Base-by-base conservation (phyloP, 2,888 invertebrate genomes). In the Drosophila borborema region DNA sequence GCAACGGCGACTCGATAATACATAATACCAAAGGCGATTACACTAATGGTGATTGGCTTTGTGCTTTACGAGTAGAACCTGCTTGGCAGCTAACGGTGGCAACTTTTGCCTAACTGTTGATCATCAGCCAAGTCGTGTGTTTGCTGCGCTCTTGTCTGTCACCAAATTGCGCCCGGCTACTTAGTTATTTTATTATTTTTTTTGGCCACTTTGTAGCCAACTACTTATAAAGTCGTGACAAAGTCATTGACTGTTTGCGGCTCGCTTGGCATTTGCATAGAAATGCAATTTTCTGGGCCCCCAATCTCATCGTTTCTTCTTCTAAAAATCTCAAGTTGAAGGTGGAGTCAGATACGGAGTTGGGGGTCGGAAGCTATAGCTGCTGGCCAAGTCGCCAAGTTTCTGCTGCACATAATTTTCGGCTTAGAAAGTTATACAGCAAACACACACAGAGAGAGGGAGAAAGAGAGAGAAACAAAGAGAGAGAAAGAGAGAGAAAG, bases 41-140 rank as follows among this genome's bases (percentile, higher is more conserved):
- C 85, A 82, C 90, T 89, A 86, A 86, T 86, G 86, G 88, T 89
- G 89, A 86, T 86, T 86, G 86, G 86, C 86, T 89, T 87, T 85
- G 87, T 87, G 87, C 84, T 76, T 77, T 72, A 77, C 77, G 73
- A 64, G 63, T 49, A 49, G 71, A 73, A 79, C 60, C 69, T 73
- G 73, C 64, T 64, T 41, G 23, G 12, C 65, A 69, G 46, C 80
- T 89, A 84, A 82, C 87, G 82, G 82, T 74, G 74, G 77, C 70
- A 80, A 80, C 70, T 74, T 81, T 86, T 66, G 88, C 73, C 82
- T 87, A 89, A 87, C 86, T 89, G 90, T 89, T 86, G 90, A 87
- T 89, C 89, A 80, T 74, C 81, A 72, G 71, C 71, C 84, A 84
- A 75, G 81, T 28, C 14, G 38, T 86, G 74, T 70, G 72, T 65